Base-by-base conservation (phyloP, 2,797 vertebrate genomes). In the Sebastes variabilis region DNA sequence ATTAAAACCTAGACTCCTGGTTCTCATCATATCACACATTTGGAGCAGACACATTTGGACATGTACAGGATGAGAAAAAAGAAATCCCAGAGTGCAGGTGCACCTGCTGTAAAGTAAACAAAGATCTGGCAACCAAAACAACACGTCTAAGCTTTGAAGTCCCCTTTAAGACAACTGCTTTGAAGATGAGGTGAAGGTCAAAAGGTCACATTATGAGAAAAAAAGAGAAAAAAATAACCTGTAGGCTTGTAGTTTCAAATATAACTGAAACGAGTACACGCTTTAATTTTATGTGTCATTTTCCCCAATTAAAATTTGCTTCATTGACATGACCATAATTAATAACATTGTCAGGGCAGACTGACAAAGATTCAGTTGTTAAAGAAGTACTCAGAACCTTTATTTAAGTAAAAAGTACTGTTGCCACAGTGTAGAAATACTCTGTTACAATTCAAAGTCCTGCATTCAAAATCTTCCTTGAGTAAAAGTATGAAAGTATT, bases 51-150 rank as follows among this genome's bases (percentile, higher is more conserved):
- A 27, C 27, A n/a, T 2, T 22, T 36, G 3, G 2, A 36, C 24
- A 10, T 32, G 52, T 22, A 1, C 2, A 16, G 56, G 6, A 13
- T 27, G 9, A 18, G 34, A 65, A 6, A 6, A 24, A 24, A 34
- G 6, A 8, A 46, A 46, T 6, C 2, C 2, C 8, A 16, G 12
- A 4, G n/a, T 14, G 64, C 90, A 89, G 92, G 89, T 91, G 92
- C 75, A 64, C 13, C 27, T 20, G 59, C 3, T 10, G 9, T 4
- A 42, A 73, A 54, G n/a, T 24, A 14, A 59, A 74, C 66, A 70
- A 42, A 4, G 1, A 42, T 32, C 20, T 49, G 7, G 5, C 42
- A 64, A 30, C 1, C 20, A 54, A 68, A 83, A 84, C 76, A 79
- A 34, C 10, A n/a, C 8, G 32, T 22, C 4, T 1, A 0, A 25